A percentile compares a stretch with the other conserved stretches of the same genome.
These are phyloP conservation scores for Cerastoderma edule DNA, from an alignment of 2,888 invertebrate genomes.

Conservation along the genomic window DNA sequence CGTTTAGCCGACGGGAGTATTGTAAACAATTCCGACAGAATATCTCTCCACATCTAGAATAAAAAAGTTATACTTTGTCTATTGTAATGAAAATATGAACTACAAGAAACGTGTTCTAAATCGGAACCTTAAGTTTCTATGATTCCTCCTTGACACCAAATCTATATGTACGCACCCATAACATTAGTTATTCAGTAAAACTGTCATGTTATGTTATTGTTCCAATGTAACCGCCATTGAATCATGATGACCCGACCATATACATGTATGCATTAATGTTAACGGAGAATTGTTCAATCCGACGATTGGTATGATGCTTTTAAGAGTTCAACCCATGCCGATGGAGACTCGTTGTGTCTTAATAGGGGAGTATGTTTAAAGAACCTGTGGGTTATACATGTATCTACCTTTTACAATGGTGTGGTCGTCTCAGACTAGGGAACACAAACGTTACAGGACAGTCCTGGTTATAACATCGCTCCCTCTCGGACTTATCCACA, in stretches of 20 bases:
- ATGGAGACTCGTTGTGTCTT: not conserved
- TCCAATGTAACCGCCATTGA: no score
- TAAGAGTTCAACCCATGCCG: not conserved
- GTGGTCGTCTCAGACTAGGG: conserved; percentile 24
- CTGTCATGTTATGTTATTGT: no score
- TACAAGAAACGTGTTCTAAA: not conserved
- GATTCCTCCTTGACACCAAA: not conserved
- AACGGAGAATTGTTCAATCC: no score
- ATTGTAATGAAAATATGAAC: not conserved
- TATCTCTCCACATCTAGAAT: conserved; percentile 44
- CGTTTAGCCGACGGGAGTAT: conserved; percentile 35
- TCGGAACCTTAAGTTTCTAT: not conserved
- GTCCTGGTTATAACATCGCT: conserved; percentile 20
- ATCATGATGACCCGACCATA: no score
- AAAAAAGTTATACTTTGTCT: no score
- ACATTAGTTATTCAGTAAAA: not conserved
- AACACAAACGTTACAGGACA: conserved; percentile 23
- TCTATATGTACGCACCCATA: not conserved
- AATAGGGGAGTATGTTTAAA: not conserved
- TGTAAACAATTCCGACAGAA: conserved; percentile 41
- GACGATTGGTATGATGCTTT: not conserved
- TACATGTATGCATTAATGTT: no score
- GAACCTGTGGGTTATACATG: not conserved
- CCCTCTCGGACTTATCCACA: conserved; percentile 14
- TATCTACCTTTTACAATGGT: conserved; percentile 41